These are phyloP conservation scores for Platerodrilus igneus DNA, from an alignment of 2,888 invertebrate genomes.

Conservation along the genomic window DNA sequence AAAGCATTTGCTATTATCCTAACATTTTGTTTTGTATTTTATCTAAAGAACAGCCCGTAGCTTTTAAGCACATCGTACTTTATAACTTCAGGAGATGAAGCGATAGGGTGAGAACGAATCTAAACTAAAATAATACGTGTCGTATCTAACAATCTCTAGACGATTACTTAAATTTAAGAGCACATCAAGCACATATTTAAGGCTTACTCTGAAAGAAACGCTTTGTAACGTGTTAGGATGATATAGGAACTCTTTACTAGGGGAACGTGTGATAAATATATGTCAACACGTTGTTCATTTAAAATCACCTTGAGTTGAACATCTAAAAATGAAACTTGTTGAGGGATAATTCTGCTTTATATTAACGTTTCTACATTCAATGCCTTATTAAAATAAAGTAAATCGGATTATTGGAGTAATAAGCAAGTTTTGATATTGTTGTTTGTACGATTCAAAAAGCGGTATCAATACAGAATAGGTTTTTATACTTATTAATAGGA, in stretches of 20 bases:
- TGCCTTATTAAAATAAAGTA: no score
- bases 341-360: no score
- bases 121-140: slow-evolving; percentile 30
- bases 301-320: slow-evolving; percentile 11
- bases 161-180: slow-evolving; percentile 30
- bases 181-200: slow-evolving; percentile 30
- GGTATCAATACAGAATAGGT: no score
- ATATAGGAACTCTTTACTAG: slow-evolving; percentile 25
- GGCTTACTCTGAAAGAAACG: slow-evolving; percentile 28
- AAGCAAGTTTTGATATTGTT: no score
- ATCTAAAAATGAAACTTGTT: slow-evolving; percentile 6
- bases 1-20: no score
- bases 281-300: slow-evolving; percentile 31
- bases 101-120: slow-evolving; percentile 24
- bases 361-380: no score
- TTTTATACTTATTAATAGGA: no score
- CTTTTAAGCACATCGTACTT: slow-evolving; percentile 7
- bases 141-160: slow-evolving; percentile 29
- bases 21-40: no score
- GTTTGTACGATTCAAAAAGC: no score
- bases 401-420: no score
- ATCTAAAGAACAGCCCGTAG: not conserved
- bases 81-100: slow-evolving; percentile 18
- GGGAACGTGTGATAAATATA: slow-evolving; percentile 28
- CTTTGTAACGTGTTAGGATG: slow-evolving; percentile 27